Percentiles rank a stretch among this genome's conserved stretches.
phyloP scores from a whole-genome alignment of 2,113 vertebrate species.

The Nycticryphes semicollaris region DNA sequence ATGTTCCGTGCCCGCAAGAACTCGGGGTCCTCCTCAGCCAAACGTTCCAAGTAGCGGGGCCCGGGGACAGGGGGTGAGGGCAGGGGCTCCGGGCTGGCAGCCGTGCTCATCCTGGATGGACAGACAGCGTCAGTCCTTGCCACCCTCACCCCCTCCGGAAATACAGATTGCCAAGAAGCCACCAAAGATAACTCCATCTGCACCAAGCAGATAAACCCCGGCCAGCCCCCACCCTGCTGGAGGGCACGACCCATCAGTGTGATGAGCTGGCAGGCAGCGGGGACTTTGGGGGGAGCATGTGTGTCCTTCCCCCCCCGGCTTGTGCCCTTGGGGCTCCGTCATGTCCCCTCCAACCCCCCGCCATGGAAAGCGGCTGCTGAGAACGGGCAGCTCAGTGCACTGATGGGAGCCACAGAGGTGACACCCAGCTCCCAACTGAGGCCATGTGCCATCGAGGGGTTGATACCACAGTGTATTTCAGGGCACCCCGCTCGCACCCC shows the following conservation, averaged over 20 bases:
- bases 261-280: neutral
- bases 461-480: neutral
- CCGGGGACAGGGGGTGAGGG: slow-evolving; percentile 47
- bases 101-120: slow-evolving; percentile 67
- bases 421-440: neutral
- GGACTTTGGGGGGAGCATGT: neutral
- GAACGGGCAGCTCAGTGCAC: neutral
- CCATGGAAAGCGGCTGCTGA: neutral
- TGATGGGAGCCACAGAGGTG: too few species aligned
- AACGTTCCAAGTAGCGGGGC: neutral
- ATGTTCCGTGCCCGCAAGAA: slow-evolving; percentile 77
- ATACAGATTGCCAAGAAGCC: neutral
- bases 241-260: neutral
- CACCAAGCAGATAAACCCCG: neutral
- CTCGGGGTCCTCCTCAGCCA: slow-evolving; percentile 78
- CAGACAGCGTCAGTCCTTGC: accelerated
- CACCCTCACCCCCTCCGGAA: neutral
- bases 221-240: neutral
- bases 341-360: too few species aligned
- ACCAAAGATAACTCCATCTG: neutral
- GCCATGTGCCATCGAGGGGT: neutral
- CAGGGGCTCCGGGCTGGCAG: slow-evolving; percentile 60
- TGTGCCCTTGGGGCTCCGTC: neutral
- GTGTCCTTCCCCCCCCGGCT: neutral
- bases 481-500: neutral